phyloP scores from a whole-genome alignment of 2,113 vertebrate species.

The Grantiella picta region DNA sequence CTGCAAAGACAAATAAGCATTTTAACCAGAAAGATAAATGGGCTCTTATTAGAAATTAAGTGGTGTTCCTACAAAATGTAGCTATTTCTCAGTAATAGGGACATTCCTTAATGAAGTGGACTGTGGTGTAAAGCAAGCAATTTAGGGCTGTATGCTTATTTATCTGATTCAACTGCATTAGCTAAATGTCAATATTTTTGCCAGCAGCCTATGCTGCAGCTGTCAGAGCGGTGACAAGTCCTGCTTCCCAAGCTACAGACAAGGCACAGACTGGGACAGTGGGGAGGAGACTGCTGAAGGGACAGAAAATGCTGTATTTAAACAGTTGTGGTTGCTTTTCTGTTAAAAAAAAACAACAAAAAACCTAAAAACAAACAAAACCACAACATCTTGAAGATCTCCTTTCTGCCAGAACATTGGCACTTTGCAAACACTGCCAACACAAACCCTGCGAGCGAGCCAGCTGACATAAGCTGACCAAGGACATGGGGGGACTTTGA shows the following conservation, averaged over 20 bases:
- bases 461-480: constrained; percentile 46
- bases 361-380: no score
- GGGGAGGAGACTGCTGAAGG: neutral
- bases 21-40: neutral
- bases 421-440: constrained; percentile 16
- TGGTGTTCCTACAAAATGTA: neutral
- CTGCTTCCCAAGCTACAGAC: neutral
- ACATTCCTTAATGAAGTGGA: neutral
- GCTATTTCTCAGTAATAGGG: neutral
- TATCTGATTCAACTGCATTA: neutral
- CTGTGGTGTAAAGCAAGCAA: neutral
- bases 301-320: constrained; percentile 28
- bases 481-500: neutral
- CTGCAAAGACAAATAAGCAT: neutral
- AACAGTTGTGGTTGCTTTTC: constrained; percentile 47
- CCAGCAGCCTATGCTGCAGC: neutral
- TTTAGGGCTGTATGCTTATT: neutral
- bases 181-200: neutral
- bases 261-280: neutral
- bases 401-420: constrained; percentile 21
- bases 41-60: neutral
- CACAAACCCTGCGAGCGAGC: neutral
- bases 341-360: neutral
- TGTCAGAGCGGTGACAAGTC: neutral
- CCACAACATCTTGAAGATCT: neutral